Percentiles rank a stretch among this genome's conserved stretches.
These are phyloP conservation scores for Pan troglodytes DNA, from an alignment of 2,113 vertebrate genomes.

Conservation along the genomic window NHGRI_mPanTro3-v2.1_pri NC_072421.2:151079001-151079500, in stretches of 20 bases:
- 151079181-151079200: neutral
- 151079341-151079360: neutral
- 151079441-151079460: neutral
- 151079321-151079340: neutral
- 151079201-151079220: neutral
- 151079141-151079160: neutral
- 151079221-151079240: neutral
- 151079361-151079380: neutral
- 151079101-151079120: neutral
- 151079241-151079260: neutral
- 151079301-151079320: neutral
- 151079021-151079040: neutral
- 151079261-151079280: neutral
- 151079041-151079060: accelerated
- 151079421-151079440: neutral
- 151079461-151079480: neutral
- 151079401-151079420: no score
- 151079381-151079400: neutral
- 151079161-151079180: neutral
- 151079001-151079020: neutral
- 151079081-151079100: neutral
- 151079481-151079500: neutral
- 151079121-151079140: neutral
- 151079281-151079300: neutral
- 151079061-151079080: neutral